Evolutionary conservation across 2,113 vertebrate species (phyloP), one percentile per base, ranked within the genome.

Genomic region (Pygoscelis antarcticus): DNA sequence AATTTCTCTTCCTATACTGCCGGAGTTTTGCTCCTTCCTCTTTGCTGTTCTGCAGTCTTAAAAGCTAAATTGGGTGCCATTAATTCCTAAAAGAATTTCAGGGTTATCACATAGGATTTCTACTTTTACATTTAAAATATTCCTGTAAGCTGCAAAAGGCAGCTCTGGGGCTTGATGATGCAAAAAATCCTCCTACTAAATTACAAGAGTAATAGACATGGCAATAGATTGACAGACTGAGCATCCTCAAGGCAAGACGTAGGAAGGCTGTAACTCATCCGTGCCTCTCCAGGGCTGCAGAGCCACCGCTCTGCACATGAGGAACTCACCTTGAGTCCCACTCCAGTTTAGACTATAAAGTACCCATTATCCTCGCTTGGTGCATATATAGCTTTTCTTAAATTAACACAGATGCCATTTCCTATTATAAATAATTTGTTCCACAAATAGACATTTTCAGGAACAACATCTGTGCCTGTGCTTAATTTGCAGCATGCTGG

Each of bases 381-480:
- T 60, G 85, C 83, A 40, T 54, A 62, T 36, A 90, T 5, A 93
- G 76, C 94, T 87, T 80, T 44, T 51, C 88, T 58, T 77, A 40
- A 92, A 92, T 74, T 90, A 95, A 93, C 85, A 94, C 62, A 80
- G 88, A 92, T 86, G 68, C 68, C 46, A 83, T 77, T 70, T 91
- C 55, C 90, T 83, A 88, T 94, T 90, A 90, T 7, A 92, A 96
- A 87, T 82, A 88, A 96, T 93, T 90, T 83, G 79, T 74, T 93
- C 95, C 82, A 70, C 82, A 96, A 96, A 93, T 40, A 88, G 84
- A 80, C 26, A 42, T 83, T 90, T 93, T 96, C 75, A 88, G 71
- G 84, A 94, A 52, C 46, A 89, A 92, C 81, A 95, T 70, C 93
- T 95, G 87, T 65, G 93, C 84, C 75, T 51, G 49, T 27, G 66